phyloP scores from a whole-genome alignment of 1,140 invertebrate genomes.

The Leguminivora glycinivorella region DNA sequence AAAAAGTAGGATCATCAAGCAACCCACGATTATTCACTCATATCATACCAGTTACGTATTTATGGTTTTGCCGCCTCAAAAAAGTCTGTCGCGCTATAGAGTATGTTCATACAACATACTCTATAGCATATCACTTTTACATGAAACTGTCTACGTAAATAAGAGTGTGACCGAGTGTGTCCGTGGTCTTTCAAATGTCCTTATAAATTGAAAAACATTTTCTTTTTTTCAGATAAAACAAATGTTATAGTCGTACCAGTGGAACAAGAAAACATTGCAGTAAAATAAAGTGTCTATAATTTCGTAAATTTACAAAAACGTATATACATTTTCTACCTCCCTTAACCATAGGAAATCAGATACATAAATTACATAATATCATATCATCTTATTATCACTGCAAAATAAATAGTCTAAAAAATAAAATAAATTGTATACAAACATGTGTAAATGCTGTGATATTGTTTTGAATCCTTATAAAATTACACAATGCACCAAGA shows the following conservation, averaged over 20 bases:
- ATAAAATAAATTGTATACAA: neutral
- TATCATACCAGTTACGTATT: too few relatives aligned
- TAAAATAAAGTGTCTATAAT: constrained; percentile 5
- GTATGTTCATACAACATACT: too few relatives aligned
- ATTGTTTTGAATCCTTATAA: neutral
- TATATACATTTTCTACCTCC: neutral
- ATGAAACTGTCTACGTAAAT: too few relatives aligned
- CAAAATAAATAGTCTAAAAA: constrained; percentile 12
- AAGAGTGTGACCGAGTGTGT: too few relatives aligned
- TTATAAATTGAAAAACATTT: constrained; percentile 31
- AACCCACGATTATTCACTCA: too few relatives aligned
- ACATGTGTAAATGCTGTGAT: neutral
- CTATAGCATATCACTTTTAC: too few relatives aligned
- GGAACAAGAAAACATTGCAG: neutral
- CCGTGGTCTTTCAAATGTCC: too few relatives aligned
- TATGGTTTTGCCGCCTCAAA: too few relatives aligned
- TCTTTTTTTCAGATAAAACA: constrained; percentile 18
- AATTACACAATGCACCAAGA: neutral
- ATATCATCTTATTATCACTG: neutral
- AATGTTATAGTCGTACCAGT: constrained; percentile 29
- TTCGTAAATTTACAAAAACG: constrained; percentile 11
- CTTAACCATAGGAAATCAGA: neutral
- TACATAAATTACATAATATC: constrained; percentile 4
- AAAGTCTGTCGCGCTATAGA: too few relatives aligned
- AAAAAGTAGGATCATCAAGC: too few relatives aligned